Conservation (phyloP, 2,888 invertebrate species). For the Xanthorhoe spadicearia region DNA sequence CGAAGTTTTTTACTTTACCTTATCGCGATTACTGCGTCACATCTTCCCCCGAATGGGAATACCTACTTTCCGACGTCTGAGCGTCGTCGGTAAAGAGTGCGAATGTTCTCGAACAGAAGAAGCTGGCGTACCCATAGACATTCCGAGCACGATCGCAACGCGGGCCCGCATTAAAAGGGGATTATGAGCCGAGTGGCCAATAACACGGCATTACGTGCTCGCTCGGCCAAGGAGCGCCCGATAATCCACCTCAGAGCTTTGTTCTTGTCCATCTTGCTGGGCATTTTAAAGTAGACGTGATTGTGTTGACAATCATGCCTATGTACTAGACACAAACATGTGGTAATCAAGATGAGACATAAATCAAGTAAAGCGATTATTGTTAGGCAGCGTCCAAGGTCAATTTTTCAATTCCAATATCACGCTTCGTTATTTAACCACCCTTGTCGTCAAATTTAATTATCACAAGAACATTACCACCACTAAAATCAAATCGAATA, state of each 20-base stretch:
- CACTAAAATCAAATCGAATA: constrained; percentile 60
- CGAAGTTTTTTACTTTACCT: constrained; percentile 18
- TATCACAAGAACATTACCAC: constrained; percentile 53
- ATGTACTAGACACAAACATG: neutral
- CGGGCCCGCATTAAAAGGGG: constrained; percentile 79
- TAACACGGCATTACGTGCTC: constrained; percentile 70
- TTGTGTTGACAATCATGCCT: constrained; percentile 26
- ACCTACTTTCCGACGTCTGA: constrained; percentile 49
- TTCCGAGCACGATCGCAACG: constrained; percentile 72
- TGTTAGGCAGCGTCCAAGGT: neutral
- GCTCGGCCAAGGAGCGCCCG: constrained; percentile 49
- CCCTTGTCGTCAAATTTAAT: constrained; percentile 48
- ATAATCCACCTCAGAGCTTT: constrained; percentile 68
- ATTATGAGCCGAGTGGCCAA: constrained; percentile 81
- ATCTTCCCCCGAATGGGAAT: constrained; percentile 32
- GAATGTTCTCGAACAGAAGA: constrained; percentile 71
- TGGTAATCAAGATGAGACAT: neutral
- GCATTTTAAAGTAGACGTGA: constrained; percentile 34
- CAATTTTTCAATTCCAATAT: too few relatives aligned
- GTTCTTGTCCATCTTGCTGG: constrained; percentile 44
- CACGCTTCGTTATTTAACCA: constrained; percentile 18
- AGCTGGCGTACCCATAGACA: constrained; percentile 53
- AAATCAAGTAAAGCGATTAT: neutral
- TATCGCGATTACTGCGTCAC: constrained; percentile 33
- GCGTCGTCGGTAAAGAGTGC: constrained; percentile 67